These are phyloP conservation scores for zebrafish (Danio rerio) DNA, from an alignment of 2,113 vertebrate genomes.

Conservation along the genomic window DNA sequence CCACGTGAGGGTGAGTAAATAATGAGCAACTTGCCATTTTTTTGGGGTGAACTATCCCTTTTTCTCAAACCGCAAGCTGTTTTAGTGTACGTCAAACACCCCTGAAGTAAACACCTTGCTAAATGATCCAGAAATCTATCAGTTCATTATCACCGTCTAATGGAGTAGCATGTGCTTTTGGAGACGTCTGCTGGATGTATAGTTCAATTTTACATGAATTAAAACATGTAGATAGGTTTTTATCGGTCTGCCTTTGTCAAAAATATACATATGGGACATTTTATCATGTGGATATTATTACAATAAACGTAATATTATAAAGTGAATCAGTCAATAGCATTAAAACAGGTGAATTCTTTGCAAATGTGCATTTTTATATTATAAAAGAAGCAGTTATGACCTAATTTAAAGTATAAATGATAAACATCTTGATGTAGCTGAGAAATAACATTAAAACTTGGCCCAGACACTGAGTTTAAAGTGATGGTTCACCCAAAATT, in stretches of 20 bases:
- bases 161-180: conserved; percentile 17
- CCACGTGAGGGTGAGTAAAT: too few species aligned
- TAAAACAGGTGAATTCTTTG: background rate
- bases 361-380: background rate
- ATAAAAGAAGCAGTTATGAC: background rate
- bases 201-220: background rate
- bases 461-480: background rate
- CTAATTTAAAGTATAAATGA: background rate
- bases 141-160: conserved; percentile 20
- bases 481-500: too few species aligned
- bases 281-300: background rate
- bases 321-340: background rate
- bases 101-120: background rate
- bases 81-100: background rate
- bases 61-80: background rate
- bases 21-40: too few species aligned
- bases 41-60: too few species aligned
- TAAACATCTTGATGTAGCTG: background rate
- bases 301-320: background rate
- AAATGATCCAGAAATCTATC: background rate
- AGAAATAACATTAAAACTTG: background rate
- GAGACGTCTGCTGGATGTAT: background rate
- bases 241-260: conserved; percentile 5
- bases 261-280: background rate
- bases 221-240: background rate